Evolutionary conservation across 2,113 vertebrate genomes (phyloP), one percentile per base, ranked within the genome.

Genomic region (Peromyscus maniculatus): DNA sequence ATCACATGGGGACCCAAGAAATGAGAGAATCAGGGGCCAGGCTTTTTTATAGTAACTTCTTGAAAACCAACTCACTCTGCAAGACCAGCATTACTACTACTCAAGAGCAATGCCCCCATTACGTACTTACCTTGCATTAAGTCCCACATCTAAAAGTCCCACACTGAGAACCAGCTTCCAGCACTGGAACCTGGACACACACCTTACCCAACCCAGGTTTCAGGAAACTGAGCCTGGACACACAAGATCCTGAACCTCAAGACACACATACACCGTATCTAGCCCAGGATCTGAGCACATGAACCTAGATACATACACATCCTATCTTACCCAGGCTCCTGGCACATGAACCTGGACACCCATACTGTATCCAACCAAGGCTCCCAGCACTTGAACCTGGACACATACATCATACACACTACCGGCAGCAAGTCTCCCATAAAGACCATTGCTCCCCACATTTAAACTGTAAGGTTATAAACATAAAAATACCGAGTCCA

Each of bases 381-480:
- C 15, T 89, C 26, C 21, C 22, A 28, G 75, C 13, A n/a, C 12
- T 39, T 43, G 36, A 71, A 19, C 28, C 36, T 28, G 4, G n/a
- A 64, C 43, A 66, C 67, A 49, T 26, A 33, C 19, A 2, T 55
- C 19, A 55, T 31, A 59, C 8, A 33, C 55, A 75, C 28, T 62
- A 36, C 2, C 52, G 15, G 21, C 52, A 71, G 39, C 21, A n/a
- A 66, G 1, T 77, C 46, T 71, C 49, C 59, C 10, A 1, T 1
- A 83, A 55, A 91, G 89, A 79, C 55, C 22, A 22, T 9, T 16
- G 46, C 36, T 39, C 46, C 21, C 67, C 64, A 95, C 19, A 33
- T 79, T 55, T 74, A 59, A 87, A 89, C 64, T 96, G 31, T 52
- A 57, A 94, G 89, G 39, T 24, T 46, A 64, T 62, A 74, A 55